Base-by-base conservation (phyloP, 2,888 invertebrate species). In the Microplitis deprimator region DNA sequence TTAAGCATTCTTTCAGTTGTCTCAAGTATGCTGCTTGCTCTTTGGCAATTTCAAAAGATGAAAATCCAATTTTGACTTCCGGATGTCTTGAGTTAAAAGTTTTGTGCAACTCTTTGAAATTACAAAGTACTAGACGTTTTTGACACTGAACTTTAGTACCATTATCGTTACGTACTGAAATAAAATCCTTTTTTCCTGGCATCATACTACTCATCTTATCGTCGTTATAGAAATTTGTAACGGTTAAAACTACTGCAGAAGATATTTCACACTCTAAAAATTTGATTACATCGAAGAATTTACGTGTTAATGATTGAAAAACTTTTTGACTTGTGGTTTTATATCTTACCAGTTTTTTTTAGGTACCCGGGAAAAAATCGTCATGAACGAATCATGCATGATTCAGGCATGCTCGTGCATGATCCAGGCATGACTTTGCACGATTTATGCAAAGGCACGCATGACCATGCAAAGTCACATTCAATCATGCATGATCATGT, bases 101-200 rank as follows among this genome's bases (percentile, higher is more conserved):
- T 16, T 64, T 20, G 8, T 76, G 69, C 7, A 79, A 65, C 38
- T 78, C 79, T 68, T 76, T 68, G 7, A 77, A 65, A 69, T 77
- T 77, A 29, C 68, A 76, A 6, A 79, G 74, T 4, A 76, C 59
- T 13, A 77, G 38, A 20, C 68, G 73, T 64, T 75, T 77, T 61
- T 79, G 75, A 38, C 38, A 8, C 20, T 64, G 77, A 68, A 69
- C 29, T 41, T 20, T 59, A 6, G 39, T 50, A 38, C 75, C 79
- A 69, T 77, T 40, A 62, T 41, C 20, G 7, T 73, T 41, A 7
- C 73, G 71, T 16, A 77, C 16, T 39, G 74, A 79, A 60, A 76
- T 40, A 13, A 70, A 73, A 67, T 79, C 77, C 17, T 79, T 79
- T 64, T 73, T 77, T 7, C 68, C 72, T 17, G 76, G 73, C 70